phyloP scores from a whole-genome alignment of 2,797 vertebrate species.

The Sebastes miniatus region DNA sequence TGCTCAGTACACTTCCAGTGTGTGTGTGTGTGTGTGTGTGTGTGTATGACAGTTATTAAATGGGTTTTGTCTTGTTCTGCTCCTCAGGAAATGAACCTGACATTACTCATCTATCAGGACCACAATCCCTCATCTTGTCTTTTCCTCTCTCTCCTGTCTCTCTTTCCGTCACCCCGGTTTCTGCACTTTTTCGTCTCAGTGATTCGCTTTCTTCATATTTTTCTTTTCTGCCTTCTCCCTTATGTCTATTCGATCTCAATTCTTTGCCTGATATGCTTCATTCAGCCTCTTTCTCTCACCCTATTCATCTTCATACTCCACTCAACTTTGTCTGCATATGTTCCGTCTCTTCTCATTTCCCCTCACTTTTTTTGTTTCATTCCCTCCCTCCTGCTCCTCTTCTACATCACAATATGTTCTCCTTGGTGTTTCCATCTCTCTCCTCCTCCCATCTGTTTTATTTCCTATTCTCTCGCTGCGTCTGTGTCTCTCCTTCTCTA shows the following conservation, averaged over 20 bases:
- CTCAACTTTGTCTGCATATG: constrained; percentile 8
- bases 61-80: constrained; percentile 68
- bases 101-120: constrained; percentile 72
- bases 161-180: neutral
- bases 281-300: neutral
- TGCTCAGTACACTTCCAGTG: constrained; percentile 8
- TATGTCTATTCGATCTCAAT: neutral
- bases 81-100: constrained; percentile 75
- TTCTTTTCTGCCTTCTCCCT: neutral
- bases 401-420: constrained; percentile 28
- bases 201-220: neutral
- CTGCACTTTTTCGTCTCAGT: neutral
- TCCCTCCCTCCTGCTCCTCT: neutral
- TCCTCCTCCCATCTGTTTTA: constrained; percentile 36
- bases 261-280: constrained; percentile 3
- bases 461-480: constrained; percentile 7
- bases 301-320: constrained; percentile 24
- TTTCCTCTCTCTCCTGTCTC: neutral
- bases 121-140: constrained; percentile 50
- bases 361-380: neutral
- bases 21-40: constrained; percentile 24
- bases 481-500: constrained; percentile 25
- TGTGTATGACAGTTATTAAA: constrained; percentile 67
- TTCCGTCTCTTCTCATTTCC: constrained; percentile 23
- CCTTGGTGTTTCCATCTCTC: neutral